These are phyloP conservation scores for Aphodius sticticus DNA, from an alignment of 2,888 invertebrate species.

Conservation along the genomic window DNA sequence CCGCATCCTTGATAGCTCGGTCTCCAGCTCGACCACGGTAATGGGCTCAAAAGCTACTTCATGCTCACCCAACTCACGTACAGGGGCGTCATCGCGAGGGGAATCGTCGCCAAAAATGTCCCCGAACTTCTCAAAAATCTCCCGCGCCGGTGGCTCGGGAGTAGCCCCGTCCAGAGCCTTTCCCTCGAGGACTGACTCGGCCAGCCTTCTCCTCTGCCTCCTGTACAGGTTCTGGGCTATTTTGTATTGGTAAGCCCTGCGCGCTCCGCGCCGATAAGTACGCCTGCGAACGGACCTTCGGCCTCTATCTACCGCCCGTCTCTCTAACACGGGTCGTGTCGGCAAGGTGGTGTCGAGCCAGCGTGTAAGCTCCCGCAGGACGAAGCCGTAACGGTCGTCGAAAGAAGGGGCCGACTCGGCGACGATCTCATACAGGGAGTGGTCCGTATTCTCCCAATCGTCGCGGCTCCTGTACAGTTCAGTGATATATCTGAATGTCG, in stretches of 20 bases:
- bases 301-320: background rate
- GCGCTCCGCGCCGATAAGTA: constrained; percentile 11
- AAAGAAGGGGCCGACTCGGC: constrained; percentile 38
- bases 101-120: constrained; percentile 29
- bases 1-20: constrained; percentile 28
- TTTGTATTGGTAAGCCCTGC: constrained; percentile 21
- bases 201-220: constrained; percentile 31
- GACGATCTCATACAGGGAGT: constrained; percentile 28
- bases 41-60: constrained; percentile 24
- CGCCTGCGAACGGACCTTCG: background rate
- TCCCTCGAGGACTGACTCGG: constrained; percentile 32
- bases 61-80: background rate
- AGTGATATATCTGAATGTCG: too few relatives aligned
- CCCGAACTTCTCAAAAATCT: constrained; percentile 27
- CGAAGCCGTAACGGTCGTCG: constrained; percentile 22
- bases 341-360: constrained; percentile 28
- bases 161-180: constrained; percentile 7
- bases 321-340: background rate
- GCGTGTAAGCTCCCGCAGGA: background rate
- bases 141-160: constrained; percentile 4
- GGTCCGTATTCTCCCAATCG: background rate
- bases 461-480: constrained; percentile 32
- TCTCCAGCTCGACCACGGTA: constrained; percentile 33
- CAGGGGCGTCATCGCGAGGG: constrained; percentile 24
- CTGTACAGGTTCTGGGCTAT: constrained; percentile 31